Evolutionary conservation across 30 jellyfish, hydroid and myxozoan species (phyloP).

Genomic region (Haliclystus octoradiatus): DNA sequence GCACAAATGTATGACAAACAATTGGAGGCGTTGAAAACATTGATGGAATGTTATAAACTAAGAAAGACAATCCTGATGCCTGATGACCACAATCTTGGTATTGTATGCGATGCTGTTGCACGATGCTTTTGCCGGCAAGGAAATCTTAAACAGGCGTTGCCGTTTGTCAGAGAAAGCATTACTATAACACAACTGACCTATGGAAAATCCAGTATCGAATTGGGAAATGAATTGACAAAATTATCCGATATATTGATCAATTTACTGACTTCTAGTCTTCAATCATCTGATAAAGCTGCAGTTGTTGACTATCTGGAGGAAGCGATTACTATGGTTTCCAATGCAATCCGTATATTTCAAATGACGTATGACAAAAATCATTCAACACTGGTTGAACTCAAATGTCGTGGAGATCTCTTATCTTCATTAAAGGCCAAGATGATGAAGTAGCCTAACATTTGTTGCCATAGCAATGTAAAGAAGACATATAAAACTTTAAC

Average conservation of each 20-base stretch:
- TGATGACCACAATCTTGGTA: slow-evolving; percentile 22
- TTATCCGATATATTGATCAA: slow-evolving; percentile 50
- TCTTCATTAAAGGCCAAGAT: too few relatives aligned
- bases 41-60: slow-evolving; percentile 20
- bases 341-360: background rate
- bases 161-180: slow-evolving; percentile 31
- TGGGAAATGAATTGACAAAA: slow-evolving; percentile 51
- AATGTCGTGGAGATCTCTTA: too few relatives aligned
- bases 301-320: background rate
- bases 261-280: background rate
- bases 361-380: background rate
- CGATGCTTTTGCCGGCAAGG: slow-evolving; percentile 33
- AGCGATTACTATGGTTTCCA: background rate
- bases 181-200: slow-evolving; percentile 6
- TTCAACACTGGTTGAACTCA: background rate
- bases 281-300: background rate
- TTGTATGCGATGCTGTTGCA: slow-evolving; percentile 47
- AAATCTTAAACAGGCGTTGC: slow-evolving; percentile 19
- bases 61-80: slow-evolving; percentile 21
- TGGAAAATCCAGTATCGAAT: slow-evolving; percentile 74
- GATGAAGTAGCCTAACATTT: too few relatives aligned
- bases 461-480: too few relatives aligned
- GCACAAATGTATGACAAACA: slow-evolving; percentile 3
- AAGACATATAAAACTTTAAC: too few relatives aligned
- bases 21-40: slow-evolving; percentile 17